Evolutionary conservation across 1,140 invertebrate genomes (phyloP), one percentile per base, ranked within the genome.

Genomic region (Hermetia illucens): DNA sequence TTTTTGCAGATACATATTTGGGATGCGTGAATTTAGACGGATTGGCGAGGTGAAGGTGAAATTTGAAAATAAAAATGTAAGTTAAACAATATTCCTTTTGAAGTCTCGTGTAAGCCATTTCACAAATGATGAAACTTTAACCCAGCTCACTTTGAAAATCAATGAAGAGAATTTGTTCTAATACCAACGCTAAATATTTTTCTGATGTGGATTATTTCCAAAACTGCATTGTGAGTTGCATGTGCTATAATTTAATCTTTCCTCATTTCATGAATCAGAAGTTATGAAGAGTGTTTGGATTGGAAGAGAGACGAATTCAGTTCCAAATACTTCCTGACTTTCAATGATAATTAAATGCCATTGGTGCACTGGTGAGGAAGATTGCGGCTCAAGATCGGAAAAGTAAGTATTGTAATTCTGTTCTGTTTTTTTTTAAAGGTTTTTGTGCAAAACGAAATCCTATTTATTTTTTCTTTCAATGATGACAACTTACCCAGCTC

Each of bases 401-500:
- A 29, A 12, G 36, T 38, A 21, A 38, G 36, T 21, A 31, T 41
- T 13, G 18, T 30, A 16, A 16, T 20, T 17, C 21, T 41, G 35
- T 30, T 41, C 34, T 41, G 32, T 27, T 41, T 31, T 33, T 41
- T 25, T 36, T 36, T 31, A 41, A 25, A 15, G 13, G 31, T 5
- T 15, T 20, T 34, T 34, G 32, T n/a, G 24, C 21, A 34, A 40
- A 40, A 40, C 12, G 20, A 15, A 4, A 32, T 22, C 21, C 38
- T 39, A 31, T 32, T 32, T 21, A 32, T 6, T 15, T 4, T 18
- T 30, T 38, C 5, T 27, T 38, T 10, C 20, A 25, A 16, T 51
- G 49, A 51, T 50, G 50, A 51, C 40, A 44, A 43, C 30, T 45
- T 46, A 53, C 51, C 50, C 51, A 53, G 51, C 51, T 53, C 50